A percentile compares a stretch with the other conserved stretches of the same genome.
phyloP scores from a whole-genome alignment of 2,797 vertebrate genomes.

The Enteromius afrohamiltoni region DNA sequence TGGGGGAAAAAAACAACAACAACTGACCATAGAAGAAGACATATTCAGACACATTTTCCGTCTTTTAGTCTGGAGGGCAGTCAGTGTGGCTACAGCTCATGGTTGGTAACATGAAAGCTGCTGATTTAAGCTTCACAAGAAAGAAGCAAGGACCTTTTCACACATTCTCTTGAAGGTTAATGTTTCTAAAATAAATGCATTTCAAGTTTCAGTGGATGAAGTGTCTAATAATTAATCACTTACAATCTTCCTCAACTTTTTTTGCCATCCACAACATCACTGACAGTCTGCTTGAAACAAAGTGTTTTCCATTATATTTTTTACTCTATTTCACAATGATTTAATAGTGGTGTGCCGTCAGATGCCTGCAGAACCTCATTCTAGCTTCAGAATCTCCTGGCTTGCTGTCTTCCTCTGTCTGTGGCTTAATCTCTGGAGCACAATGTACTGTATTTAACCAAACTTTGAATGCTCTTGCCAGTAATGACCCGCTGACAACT shows the following conservation, averaged over 20 bases:
- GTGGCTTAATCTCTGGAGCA: background rate
- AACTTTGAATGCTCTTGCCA: background rate
- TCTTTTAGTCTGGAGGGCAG: background rate
- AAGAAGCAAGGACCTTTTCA: background rate
- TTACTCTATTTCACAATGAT: background rate
- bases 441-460: background rate
- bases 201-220: background rate
- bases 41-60: background rate
- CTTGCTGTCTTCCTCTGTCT: background rate
- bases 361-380: background rate
- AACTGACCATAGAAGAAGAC: background rate
- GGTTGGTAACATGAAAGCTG: background rate
- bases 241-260: background rate
- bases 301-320: background rate
- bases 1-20: background rate
- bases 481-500: background rate
- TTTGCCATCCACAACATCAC: background rate
- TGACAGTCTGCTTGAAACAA: background rate
- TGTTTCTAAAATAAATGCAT: background rate
- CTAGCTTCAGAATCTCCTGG: background rate
- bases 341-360: background rate
- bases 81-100: background rate
- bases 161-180: background rate
- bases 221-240: background rate
- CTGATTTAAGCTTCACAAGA: background rate